Evolutionary conservation across 37 sponge, comb jelly and placozoan genomes (phyloP).

Genomic region (Geodia barretti): DNA sequence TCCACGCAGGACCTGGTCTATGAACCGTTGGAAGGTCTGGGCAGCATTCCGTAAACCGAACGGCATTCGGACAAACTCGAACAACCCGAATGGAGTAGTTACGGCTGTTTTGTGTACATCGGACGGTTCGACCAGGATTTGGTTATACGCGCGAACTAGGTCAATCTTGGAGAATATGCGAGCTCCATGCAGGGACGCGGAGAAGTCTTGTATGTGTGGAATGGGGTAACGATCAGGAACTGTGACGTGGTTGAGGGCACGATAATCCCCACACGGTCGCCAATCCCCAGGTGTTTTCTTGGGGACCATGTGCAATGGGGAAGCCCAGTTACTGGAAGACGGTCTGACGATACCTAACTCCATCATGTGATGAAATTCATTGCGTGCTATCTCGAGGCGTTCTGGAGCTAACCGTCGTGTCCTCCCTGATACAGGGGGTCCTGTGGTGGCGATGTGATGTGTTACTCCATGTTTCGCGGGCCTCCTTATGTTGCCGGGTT

Average conservation of each 20-base stretch:
- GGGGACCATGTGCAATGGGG: constrained; percentile 62
- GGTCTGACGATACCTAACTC: constrained; percentile 39
- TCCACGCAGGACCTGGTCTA: constrained; percentile 56
- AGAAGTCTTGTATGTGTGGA: constrained; percentile 62
- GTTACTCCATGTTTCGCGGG: not conserved
- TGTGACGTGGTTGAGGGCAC: constrained; percentile 56
- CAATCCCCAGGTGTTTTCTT: constrained; percentile 55
- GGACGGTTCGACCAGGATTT: constrained; percentile 56
- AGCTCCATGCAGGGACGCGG: constrained; percentile 33
- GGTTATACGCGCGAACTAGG: constrained; percentile 48
- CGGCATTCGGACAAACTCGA: constrained; percentile 64
- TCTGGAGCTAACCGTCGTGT: too few relatives aligned
- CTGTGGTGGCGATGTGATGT: not conserved
- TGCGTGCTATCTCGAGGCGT: too few relatives aligned
- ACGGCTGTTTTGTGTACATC: constrained; percentile 61
- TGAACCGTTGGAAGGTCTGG: constrained; percentile 65
- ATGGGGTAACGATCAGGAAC: constrained; percentile 56
- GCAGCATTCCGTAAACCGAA: constrained; percentile 64
- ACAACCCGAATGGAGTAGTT: constrained; percentile 57
- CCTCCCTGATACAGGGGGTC: not conserved
- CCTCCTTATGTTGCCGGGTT: not conserved
- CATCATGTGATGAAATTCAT: not conserved
- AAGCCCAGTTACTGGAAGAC: constrained; percentile 51
- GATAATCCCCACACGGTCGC: constrained; percentile 70
- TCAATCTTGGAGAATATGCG: constrained; percentile 50